Evolutionary conservation across 1,140 invertebrate species (phyloP).

Genomic region (Papilio xuthus): DNA sequence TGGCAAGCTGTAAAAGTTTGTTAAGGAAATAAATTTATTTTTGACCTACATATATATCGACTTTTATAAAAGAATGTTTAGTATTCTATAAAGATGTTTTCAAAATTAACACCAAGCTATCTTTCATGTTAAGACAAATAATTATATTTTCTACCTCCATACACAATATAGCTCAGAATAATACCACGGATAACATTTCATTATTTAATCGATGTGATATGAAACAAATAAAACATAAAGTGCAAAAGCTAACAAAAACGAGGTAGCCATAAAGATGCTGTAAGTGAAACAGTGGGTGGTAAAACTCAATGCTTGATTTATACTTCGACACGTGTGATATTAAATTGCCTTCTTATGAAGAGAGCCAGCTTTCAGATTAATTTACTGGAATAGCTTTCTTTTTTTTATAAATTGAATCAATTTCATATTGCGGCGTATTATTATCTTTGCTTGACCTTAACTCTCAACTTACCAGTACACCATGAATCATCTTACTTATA

Average conservation of each 20-base stretch:
- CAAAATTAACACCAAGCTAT: too few relatives aligned
- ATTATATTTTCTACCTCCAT: too few relatives aligned
- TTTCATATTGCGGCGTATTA: background rate
- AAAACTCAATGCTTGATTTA: slow-evolving; percentile 32
- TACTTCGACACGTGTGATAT: slow-evolving; percentile 26
- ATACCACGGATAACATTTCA: background rate
- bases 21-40: too few relatives aligned
- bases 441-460: background rate
- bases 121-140: too few relatives aligned
- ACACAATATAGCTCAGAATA: background rate
- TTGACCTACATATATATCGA: too few relatives aligned
- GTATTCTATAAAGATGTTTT: too few relatives aligned
- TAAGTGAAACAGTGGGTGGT: slow-evolving; percentile 34
- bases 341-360: background rate
- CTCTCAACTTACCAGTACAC: background rate
- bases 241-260: slow-evolving; percentile 8
- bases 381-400: background rate
- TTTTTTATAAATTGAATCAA: background rate
- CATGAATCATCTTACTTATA: slow-evolving; percentile 36
- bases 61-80: too few relatives aligned
- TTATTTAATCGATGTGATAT: background rate
- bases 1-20: too few relatives aligned
- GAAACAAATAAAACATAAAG: background rate
- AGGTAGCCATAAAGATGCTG: slow-evolving; percentile 31
- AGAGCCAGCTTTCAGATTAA: slow-evolving; percentile 12